Conservation (phyloP, 2,113 vertebrate genomes). For the Tonatia bakeri region DNA sequence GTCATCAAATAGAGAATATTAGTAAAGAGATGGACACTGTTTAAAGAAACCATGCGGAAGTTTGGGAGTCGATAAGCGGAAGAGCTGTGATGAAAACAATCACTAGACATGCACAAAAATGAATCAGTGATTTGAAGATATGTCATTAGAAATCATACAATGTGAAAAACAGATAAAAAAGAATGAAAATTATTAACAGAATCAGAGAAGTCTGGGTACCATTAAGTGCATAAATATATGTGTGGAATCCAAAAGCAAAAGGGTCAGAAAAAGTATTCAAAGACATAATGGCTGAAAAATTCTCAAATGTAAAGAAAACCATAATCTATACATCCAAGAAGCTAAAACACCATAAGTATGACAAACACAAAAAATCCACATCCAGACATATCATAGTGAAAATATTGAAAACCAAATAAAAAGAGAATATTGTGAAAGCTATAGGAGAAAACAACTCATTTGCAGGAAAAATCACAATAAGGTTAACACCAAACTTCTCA, state of each 20-base stretch:
- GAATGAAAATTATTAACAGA: background rate
- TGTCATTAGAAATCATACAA: background rate
- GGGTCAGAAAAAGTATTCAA: background rate
- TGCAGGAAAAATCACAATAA: background rate
- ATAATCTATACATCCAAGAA: background rate
- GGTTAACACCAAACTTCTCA: background rate
- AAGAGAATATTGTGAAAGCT: background rate
- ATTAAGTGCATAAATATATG: background rate
- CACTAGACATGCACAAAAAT: background rate
- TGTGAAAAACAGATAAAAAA: background rate
- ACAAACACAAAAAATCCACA: background rate
- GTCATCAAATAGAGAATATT: background rate
- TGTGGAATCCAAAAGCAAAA: background rate
- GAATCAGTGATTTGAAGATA: background rate
- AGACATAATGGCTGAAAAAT: background rate
- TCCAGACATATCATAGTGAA: background rate
- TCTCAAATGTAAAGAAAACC: background rate
- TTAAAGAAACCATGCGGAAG: background rate
- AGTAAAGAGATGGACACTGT: background rate
- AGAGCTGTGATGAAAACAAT: background rate
- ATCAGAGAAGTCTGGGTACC: background rate
- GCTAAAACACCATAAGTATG: background rate
- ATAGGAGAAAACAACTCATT: background rate
- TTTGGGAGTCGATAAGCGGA: background rate
- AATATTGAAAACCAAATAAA: background rate